phyloP scores from a whole-genome alignment of 1,140 invertebrate genomes.

The Cydia splendana region DNA sequence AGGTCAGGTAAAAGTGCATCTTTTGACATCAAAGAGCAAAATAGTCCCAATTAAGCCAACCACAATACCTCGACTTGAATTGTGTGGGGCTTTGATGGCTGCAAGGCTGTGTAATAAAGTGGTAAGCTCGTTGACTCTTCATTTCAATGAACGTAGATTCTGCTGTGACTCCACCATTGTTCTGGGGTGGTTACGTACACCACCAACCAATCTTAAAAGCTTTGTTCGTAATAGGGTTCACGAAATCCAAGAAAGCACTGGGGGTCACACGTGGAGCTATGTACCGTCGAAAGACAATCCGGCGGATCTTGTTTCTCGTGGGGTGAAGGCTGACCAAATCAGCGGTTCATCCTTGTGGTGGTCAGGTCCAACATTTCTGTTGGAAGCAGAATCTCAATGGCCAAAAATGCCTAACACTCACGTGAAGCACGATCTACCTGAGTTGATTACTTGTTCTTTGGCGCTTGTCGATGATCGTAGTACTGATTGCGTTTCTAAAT shows the following conservation, averaged over 20 bases:
- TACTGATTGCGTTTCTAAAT: background rate
- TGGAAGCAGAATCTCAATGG: constrained; percentile 26
- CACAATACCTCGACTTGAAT: constrained; percentile 27
- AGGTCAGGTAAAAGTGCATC: constrained; percentile 31
- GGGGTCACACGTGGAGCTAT: constrained; percentile 49
- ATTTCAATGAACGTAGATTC: constrained; percentile 24
- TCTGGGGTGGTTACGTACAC: constrained; percentile 51
- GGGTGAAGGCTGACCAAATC: constrained; percentile 49
- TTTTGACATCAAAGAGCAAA: constrained; percentile 38
- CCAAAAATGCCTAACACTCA: constrained; percentile 28
- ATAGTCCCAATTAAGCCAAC: constrained; percentile 38
- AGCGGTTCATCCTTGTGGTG: constrained; percentile 58
- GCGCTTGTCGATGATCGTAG: background rate
- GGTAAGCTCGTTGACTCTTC: background rate
- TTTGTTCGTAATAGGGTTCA: constrained; percentile 58
- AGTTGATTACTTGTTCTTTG: constrained; percentile 29
- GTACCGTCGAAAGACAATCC: constrained; percentile 59
- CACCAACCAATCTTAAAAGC: constrained; percentile 42
- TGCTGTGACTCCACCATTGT: constrained; percentile 49
- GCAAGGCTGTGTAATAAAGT: constrained; percentile 24
- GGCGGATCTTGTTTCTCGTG: constrained; percentile 70
- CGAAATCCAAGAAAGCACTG: constrained; percentile 57
- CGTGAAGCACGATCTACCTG: constrained; percentile 33
- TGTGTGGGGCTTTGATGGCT: constrained; percentile 27
- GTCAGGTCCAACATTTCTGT: constrained; percentile 48